phyloP scores from a whole-genome alignment of 2,888 invertebrate species.

The Cylloceria caligata region DNA sequence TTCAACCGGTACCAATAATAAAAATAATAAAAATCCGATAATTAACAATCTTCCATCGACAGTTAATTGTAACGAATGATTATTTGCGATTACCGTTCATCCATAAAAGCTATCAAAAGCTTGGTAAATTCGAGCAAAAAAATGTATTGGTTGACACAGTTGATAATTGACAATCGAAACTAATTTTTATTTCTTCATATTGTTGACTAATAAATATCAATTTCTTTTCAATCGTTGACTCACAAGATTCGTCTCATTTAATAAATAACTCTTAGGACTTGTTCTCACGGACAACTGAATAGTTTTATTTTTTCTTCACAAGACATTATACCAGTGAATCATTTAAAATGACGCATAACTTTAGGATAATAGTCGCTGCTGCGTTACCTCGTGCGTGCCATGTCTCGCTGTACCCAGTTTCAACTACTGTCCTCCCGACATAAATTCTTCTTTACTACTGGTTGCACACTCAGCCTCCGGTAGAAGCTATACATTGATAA shows the following conservation, averaged over 20 bases:
- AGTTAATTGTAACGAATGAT: not conserved
- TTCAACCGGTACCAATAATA: no score
- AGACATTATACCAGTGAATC: constrained; percentile 39
- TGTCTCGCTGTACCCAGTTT: constrained; percentile 38
- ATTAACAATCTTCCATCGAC: no score
- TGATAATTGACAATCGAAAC: no score
- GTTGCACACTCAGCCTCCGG: constrained; percentile 20
- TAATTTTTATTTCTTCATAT: no score
- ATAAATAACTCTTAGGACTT: not conserved
- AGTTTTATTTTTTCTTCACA: not conserved
- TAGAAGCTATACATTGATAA: constrained; percentile 39
- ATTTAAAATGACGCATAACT: constrained; percentile 47
- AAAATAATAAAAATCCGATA: no score
- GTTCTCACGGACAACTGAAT: constrained; percentile 2
- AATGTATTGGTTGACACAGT: no score
- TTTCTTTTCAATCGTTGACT: no score
- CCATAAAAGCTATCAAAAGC: no score
- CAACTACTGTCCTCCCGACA: constrained; percentile 31
- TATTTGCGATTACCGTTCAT: no score
- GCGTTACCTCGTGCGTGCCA: constrained; percentile 64
- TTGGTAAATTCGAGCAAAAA: no score
- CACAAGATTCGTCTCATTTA: no score
- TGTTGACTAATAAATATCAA: no score
- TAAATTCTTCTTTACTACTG: constrained; percentile 13
- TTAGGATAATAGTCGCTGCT: not conserved